A percentile compares a stretch with the other conserved stretches of the same genome.
Evolutionary conservation across 2,113 vertebrate species (phyloP).

Genomic region (Choloepus hoffmanni): DNA sequence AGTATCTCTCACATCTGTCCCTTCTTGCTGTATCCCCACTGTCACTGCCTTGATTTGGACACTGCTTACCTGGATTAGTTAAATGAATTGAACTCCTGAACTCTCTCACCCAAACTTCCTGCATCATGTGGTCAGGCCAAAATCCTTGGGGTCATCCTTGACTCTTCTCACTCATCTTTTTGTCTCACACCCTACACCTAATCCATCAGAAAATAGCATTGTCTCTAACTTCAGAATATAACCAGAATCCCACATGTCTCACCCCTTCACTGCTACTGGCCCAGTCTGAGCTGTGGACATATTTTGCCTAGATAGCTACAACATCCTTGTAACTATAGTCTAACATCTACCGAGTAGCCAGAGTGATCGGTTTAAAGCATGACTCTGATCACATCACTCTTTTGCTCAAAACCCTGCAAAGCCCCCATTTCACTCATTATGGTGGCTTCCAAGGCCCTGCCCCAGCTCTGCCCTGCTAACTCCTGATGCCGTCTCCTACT

Average conservation of each 20-base stretch:
- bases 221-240: background rate
- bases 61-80: background rate
- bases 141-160: background rate
- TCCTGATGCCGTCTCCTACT: background rate
- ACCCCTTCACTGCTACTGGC: background rate
- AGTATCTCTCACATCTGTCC: background rate
- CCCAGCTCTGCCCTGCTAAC: background rate
- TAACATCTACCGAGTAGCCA: background rate
- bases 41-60: background rate
- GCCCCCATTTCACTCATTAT: too few species aligned
- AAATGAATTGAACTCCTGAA: background rate
- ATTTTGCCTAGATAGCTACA: background rate
- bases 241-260: background rate
- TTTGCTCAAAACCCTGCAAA: background rate
- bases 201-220: background rate
- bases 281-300: background rate
- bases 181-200: background rate
- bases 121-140: background rate
- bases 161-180: background rate
- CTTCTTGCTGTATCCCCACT: background rate
- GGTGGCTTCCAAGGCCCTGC: background rate
- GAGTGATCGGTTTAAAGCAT: background rate
- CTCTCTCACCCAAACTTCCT: background rate
- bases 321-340: background rate
- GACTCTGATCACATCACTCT: background rate